Evolutionary conservation across 2,797 vertebrate species (phyloP).

Genomic region (Choloepus didactylus): DNA sequence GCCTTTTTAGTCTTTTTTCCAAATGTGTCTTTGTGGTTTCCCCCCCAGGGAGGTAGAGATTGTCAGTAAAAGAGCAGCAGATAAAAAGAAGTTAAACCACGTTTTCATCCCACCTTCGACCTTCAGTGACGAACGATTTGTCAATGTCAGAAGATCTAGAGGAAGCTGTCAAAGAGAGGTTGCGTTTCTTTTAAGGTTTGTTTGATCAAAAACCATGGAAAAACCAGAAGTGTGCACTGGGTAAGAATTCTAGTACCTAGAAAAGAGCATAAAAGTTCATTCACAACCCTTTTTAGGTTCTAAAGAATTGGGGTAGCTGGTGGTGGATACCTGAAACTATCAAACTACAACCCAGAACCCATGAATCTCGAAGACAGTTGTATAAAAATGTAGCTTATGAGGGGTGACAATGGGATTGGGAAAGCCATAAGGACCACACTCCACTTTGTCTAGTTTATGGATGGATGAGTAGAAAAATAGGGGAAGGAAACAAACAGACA

Average conservation of each 20-base stretch:
- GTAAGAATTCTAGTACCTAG: neutral
- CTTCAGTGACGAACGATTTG: rapidly evolving
- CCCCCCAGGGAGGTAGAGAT: conserved; percentile 58
- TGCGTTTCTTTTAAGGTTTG: conserved; percentile 65
- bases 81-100: conserved; percentile 33
- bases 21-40: neutral
- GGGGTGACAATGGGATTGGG: too few species aligned
- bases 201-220: neutral
- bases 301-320: too few species aligned
- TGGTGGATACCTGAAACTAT: too few species aligned
- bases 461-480: too few species aligned
- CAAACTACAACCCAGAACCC: too few species aligned
- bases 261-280: neutral
- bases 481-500: too few species aligned
- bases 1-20: neutral
- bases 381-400: too few species aligned
- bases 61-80: neutral
- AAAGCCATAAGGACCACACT: too few species aligned
- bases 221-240: neutral
- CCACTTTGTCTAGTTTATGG: too few species aligned
- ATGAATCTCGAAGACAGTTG: too few species aligned
- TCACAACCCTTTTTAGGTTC: too few species aligned
- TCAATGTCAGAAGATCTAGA: neutral
- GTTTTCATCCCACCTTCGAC: neutral
- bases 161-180: neutral